phyloP scores from a whole-genome alignment of 2,888 invertebrate genomes.

The Drosophila meridionalis region DNA sequence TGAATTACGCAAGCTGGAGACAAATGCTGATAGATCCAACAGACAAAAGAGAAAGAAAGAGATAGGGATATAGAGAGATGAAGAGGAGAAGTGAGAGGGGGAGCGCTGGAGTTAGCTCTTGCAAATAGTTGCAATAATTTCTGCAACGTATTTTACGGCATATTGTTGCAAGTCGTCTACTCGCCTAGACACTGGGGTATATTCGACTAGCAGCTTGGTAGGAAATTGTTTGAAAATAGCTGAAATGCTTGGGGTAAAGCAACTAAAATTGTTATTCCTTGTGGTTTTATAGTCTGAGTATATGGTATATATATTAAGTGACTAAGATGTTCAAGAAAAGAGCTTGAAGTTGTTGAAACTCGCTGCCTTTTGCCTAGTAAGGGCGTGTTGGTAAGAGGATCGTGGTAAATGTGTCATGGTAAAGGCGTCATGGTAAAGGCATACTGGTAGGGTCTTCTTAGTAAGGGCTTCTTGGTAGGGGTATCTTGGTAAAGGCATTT shows the following conservation, averaged over 20 bases:
- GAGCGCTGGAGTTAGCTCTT: slow-evolving; percentile 30
- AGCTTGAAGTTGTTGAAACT: too few relatives aligned
- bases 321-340: not conserved
- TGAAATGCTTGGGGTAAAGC: not conserved
- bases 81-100: not conserved
- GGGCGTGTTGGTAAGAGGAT: too few relatives aligned
- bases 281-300: too few relatives aligned
- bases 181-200: not conserved
- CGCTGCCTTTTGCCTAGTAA: too few relatives aligned
- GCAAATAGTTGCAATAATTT: slow-evolving; percentile 49
- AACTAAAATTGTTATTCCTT: not conserved
- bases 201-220: not conserved
- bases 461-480: too few relatives aligned
- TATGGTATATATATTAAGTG: not conserved
- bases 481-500: too few relatives aligned
- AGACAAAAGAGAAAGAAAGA: not conserved
- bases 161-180: slow-evolving; percentile 7
- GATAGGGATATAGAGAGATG: not conserved
- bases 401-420: too few relatives aligned
- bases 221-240: not conserved
- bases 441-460: too few relatives aligned
- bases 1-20: slow-evolving; percentile 49
- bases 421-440: too few relatives aligned
- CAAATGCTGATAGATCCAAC: slow-evolving; percentile 20
- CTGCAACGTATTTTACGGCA: slow-evolving; percentile 42